These are phyloP conservation scores for Mizuhopecten yessoensis DNA, from an alignment of 1,140 invertebrate species.

Conservation along the genomic window DNA sequence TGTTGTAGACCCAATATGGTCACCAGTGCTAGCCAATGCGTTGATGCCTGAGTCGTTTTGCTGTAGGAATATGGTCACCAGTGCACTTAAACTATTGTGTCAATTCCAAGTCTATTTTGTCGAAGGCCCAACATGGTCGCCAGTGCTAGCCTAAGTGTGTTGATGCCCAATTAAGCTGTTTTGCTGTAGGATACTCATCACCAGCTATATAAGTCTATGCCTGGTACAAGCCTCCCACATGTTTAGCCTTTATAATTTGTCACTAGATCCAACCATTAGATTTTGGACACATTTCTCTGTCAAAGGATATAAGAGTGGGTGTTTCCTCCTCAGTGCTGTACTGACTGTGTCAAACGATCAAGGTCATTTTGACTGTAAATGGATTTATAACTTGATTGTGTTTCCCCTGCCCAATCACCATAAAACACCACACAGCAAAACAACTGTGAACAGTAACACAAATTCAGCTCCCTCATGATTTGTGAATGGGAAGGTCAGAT, in stretches of 20 bases:
- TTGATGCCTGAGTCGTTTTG: no score
- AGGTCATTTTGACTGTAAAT: slow-evolving; percentile 18
- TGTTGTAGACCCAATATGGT: no score
- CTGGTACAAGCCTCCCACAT: neutral
- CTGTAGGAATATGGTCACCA: neutral
- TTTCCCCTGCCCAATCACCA: slow-evolving; percentile 1
- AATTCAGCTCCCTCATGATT: neutral
- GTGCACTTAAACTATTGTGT: no score
- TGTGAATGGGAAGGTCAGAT: neutral
- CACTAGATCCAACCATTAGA: neutral
- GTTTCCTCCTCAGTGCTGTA: neutral
- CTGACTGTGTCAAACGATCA: neutral
- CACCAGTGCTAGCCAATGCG: no score
- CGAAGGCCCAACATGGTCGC: no score
- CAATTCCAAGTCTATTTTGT: no score
- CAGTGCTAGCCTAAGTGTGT: no score
- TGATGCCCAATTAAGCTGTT: no score
- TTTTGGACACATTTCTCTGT: neutral
- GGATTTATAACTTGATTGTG: slow-evolving; percentile 35
- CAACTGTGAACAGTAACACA: neutral
- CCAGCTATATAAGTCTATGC: neutral
- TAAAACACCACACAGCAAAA: slow-evolving; percentile 38
- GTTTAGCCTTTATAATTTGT: neutral
- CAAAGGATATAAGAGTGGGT: neutral
- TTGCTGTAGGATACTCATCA: neutral